A percentile compares a stretch with the other conserved stretches of the same genome.
Evolutionary conservation across 2,797 vertebrate species (phyloP).

Genomic region (Lutjanus campechanus): DNA sequence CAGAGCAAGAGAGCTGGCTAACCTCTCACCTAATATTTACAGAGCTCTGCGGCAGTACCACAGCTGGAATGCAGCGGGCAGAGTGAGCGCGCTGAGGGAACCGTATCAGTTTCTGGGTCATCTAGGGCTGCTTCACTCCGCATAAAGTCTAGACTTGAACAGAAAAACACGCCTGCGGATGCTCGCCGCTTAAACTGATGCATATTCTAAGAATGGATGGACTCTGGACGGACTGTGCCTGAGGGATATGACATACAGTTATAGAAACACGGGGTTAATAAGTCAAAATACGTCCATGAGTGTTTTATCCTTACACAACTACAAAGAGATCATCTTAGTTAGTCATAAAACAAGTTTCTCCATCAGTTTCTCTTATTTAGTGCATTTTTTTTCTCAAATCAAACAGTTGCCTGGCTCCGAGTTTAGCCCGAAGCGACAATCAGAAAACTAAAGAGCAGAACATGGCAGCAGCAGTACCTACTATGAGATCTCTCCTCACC

Average conservation of each 20-base stretch:
- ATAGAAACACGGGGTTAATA: constrained; percentile 26
- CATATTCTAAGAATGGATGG: constrained; percentile 49
- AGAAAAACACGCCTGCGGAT: constrained; percentile 47
- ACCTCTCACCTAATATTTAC: constrained; percentile 63
- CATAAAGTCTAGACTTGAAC: constrained; percentile 62
- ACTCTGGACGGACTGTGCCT: constrained; percentile 2
- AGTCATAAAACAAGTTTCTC: background rate
- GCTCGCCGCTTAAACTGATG: constrained; percentile 43
- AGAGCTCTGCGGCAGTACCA: constrained; percentile 67
- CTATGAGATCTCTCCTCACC: constrained; percentile 57
- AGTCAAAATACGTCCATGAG: constrained; percentile 14
- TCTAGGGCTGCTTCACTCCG: constrained; percentile 46
- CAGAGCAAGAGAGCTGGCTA: constrained; percentile 42
- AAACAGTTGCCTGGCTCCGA: constrained; percentile 28
- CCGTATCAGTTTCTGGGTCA: constrained; percentile 74
- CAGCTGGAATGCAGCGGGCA: constrained; percentile 75
- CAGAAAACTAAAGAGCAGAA: constrained; percentile 53
- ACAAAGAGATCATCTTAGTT: constrained; percentile 10
- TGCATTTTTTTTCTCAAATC: background rate
- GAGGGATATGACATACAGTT: constrained; percentile 34
- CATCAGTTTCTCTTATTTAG: constrained; percentile 15
- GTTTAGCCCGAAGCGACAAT: constrained; percentile 39
- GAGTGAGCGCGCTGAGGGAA: constrained; percentile 35
- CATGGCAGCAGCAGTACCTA: constrained; percentile 47
- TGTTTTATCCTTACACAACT: constrained; percentile 1